phyloP scores from a whole-genome alignment of 2,113 vertebrate genomes.

The Rhodinocichla rosea region DNA sequence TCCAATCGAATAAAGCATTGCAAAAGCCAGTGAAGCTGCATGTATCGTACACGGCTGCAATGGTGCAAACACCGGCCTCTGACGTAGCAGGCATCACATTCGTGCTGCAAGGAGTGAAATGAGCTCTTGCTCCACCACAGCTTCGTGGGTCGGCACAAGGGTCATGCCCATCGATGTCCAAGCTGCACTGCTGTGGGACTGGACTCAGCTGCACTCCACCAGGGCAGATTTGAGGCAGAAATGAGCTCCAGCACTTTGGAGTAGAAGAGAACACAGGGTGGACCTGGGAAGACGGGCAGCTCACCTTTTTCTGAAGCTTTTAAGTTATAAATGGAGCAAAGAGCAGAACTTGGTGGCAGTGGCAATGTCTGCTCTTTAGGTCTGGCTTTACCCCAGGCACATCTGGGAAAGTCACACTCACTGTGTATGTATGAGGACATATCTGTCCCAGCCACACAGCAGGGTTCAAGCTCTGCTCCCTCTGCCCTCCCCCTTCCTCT shows the following conservation, averaged over 20 bases:
- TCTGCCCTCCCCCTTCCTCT: background rate
- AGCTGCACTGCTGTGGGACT: background rate
- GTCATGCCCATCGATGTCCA: rapidly evolving
- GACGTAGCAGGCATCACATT: background rate
- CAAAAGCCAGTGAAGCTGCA: conserved; percentile 18
- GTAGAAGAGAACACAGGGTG: background rate
- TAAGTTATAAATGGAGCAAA: background rate
- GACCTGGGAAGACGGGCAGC: background rate
- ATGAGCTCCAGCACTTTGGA: background rate
- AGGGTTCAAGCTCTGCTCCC: background rate
- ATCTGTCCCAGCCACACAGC: background rate
- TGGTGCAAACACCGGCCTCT: background rate
- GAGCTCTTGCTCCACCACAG: rapidly evolving
- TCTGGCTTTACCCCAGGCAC: background rate
- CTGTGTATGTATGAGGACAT: background rate
- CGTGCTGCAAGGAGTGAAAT: rapidly evolving
- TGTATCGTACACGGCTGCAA: rapidly evolving
- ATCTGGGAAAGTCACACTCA: background rate
- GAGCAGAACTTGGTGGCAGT: background rate
- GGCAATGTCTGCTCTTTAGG: background rate
- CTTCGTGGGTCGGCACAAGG: background rate
- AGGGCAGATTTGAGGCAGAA: background rate
- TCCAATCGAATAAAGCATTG: background rate
- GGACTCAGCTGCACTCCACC: background rate
- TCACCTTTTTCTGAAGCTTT: background rate